Evolutionary conservation across 2,888 invertebrate genomes (phyloP).

Genomic region (Harmothoe impar): DNA sequence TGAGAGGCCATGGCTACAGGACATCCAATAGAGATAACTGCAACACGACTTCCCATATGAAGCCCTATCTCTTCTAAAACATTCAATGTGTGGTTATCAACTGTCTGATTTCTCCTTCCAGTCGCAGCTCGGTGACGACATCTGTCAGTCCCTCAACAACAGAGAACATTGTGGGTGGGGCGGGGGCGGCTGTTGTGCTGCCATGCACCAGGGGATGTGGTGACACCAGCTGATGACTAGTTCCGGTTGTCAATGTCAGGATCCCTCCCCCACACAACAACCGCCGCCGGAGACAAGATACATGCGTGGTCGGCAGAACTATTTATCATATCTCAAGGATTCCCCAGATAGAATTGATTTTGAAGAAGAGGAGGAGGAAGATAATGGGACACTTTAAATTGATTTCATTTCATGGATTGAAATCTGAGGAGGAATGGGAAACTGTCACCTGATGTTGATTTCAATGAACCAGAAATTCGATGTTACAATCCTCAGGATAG

Average conservation of each 20-base stretch:
- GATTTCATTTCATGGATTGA: no score
- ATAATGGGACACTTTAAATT: background rate
- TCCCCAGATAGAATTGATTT: background rate
- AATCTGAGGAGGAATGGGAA: no score
- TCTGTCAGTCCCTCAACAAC: conserved; percentile 78
- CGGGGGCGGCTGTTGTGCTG: conserved; percentile 79
- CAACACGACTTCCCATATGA: no score
- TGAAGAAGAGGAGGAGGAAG: background rate
- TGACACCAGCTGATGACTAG: conserved; percentile 71
- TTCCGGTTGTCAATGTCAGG: conserved; percentile 74
- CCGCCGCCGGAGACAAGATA: background rate
- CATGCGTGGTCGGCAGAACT: background rate
- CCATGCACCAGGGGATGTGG: conserved; percentile 73
- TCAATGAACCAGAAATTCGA: no score
- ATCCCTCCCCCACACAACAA: conserved; percentile 75
- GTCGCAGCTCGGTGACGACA: conserved; percentile 73
- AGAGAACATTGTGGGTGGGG: conserved; percentile 77
- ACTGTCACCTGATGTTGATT: no score
- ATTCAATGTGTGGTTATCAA: no score
- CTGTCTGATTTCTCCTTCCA: no score
- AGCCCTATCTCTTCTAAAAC: no score
- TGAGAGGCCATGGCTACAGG: no score
- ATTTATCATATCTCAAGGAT: background rate
- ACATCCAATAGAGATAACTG: no score
- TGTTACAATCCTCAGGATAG: no score